phyloP scores from a whole-genome alignment of 2,113 vertebrate genomes.

The Calyptomena viridis region DNA sequence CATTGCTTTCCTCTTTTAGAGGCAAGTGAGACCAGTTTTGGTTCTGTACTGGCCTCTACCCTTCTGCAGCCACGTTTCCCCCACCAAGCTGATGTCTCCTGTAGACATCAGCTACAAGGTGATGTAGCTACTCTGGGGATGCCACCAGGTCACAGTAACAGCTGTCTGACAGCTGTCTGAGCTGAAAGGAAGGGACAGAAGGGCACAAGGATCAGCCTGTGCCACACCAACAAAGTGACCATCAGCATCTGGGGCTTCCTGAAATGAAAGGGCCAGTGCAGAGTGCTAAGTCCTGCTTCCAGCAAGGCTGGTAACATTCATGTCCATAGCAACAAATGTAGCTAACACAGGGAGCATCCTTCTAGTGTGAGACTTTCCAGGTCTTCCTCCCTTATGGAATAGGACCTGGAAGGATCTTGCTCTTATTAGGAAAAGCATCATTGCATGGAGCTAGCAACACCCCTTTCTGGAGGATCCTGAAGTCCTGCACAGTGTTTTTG shows the following conservation, averaged over 20 bases:
- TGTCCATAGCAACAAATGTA: background rate
- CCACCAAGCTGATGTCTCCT: background rate
- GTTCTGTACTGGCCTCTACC: background rate
- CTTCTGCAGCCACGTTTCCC: rapidly evolving
- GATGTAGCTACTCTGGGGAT: background rate
- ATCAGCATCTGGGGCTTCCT: background rate
- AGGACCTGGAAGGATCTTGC: background rate
- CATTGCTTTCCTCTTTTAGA: background rate
- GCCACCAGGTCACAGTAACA: background rate
- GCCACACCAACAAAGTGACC: background rate
- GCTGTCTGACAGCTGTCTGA: background rate
- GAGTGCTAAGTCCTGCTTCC: background rate
- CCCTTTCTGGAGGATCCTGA: background rate
- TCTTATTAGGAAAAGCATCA: background rate
- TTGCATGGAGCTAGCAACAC: background rate
- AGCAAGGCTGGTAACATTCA: background rate
- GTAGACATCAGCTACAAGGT: too few relatives aligned
- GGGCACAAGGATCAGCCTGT: background rate
- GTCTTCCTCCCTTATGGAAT: background rate
- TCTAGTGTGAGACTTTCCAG: background rate
- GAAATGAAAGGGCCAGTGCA: background rate
- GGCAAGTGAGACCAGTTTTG: background rate
- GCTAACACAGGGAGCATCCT: background rate
- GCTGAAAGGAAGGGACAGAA: background rate
- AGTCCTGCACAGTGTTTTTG: rapidly evolving